Evolutionary conservation across 2,797 vertebrate genomes (phyloP).

Genomic region (Vultur gryphus): DNA sequence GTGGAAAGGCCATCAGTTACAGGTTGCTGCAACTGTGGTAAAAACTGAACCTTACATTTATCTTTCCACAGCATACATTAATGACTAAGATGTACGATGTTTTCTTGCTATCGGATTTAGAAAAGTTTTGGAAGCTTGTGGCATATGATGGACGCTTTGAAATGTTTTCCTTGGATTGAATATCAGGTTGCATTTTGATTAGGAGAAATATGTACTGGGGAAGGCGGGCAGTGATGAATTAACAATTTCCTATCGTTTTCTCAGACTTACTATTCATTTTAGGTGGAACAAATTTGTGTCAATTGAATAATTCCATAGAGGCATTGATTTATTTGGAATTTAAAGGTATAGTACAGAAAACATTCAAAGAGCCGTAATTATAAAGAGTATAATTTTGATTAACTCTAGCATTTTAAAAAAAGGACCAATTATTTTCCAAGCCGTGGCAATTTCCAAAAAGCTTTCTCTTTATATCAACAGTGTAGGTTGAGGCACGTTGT

Average conservation of each 20-base stretch:
- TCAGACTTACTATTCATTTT: slow-evolving; percentile 37
- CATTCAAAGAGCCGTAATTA: neutral
- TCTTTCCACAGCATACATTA: neutral
- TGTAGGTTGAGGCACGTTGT: neutral
- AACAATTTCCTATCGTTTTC: slow-evolving; percentile 47
- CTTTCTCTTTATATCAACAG: neutral
- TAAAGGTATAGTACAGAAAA: slow-evolving; percentile 10
- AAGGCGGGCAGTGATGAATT: slow-evolving; percentile 51
- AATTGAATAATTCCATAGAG: slow-evolving; percentile 27
- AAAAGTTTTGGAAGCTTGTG: slow-evolving; percentile 22
- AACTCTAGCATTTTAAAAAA: neutral
- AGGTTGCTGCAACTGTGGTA: slow-evolving; percentile 24
- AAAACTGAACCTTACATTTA: slow-evolving; percentile 8
- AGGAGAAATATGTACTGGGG: neutral
- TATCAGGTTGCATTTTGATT: slow-evolving; percentile 51
- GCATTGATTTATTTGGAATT: slow-evolving; percentile 15
- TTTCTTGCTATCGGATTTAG: slow-evolving; percentile 23
- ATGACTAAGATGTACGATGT: neutral
- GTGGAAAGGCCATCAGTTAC: slow-evolving; percentile 13
- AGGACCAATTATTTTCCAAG: neutral
- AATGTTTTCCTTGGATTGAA: slow-evolving; percentile 46
- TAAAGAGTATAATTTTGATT: neutral
- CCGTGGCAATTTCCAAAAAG: neutral
- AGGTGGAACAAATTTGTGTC: slow-evolving; percentile 47
- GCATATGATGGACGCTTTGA: neutral